Conservation (phyloP, 2,113 vertebrate genomes). For the Mesoclemmys tuberculata region DNA sequence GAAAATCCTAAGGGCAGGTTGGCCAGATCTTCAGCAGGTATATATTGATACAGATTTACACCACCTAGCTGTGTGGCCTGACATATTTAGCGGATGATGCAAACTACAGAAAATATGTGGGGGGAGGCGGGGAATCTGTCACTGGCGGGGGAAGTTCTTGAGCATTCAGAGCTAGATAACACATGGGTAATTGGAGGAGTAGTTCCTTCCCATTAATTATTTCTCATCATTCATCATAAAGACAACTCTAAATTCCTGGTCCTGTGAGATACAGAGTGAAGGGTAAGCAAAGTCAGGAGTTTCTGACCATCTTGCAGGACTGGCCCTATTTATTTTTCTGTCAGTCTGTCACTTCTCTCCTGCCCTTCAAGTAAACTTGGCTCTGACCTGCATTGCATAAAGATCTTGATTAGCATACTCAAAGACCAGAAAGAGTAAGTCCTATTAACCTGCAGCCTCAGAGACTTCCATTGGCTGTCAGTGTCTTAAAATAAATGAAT, state of each 20-base stretch:
- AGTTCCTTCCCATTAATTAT: background rate
- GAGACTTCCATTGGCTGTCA: background rate
- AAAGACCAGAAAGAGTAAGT: rapidly evolving
- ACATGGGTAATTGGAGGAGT: background rate
- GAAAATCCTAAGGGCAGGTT: background rate
- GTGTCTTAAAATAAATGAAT: background rate
- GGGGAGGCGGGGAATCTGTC: background rate
- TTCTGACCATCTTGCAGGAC: background rate
- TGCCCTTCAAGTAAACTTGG: rapidly evolving
- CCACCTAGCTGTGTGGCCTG: background rate
- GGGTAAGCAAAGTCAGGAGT: background rate
- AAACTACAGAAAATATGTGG: background rate
- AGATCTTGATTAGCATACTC: rapidly evolving
- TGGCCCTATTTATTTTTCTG: background rate
- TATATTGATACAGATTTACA: rapidly evolving
- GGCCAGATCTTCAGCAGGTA: background rate
- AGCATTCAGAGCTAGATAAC: background rate
- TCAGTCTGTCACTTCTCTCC: background rate
- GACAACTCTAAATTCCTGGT: background rate
- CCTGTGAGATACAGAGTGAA: background rate
- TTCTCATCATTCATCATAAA: background rate
- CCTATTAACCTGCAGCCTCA: background rate
- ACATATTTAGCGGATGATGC: background rate
- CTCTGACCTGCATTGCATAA: background rate
- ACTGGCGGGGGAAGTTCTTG: background rate